Percentiles rank a stretch among this genome's conserved stretches.
Evolutionary conservation across 2,797 vertebrate genomes (phyloP).

Genomic region (Pristis pectinata): DNA sequence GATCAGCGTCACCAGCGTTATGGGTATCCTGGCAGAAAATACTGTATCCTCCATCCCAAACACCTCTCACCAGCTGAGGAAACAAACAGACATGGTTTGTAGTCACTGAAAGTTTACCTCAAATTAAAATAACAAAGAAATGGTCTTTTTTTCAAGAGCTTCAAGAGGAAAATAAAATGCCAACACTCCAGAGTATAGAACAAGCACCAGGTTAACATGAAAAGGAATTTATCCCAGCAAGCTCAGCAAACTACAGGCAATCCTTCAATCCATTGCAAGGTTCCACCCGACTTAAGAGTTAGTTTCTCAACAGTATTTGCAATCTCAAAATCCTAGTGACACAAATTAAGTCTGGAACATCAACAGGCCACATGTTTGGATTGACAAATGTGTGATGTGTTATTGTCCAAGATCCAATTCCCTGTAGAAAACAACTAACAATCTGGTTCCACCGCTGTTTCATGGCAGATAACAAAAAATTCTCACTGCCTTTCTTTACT

Average conservation of each 20-base stretch:
- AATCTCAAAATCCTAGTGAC: neutral
- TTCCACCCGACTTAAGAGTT: neutral
- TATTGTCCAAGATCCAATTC: neutral
- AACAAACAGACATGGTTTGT: conserved; percentile 33
- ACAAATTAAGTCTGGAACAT: neutral
- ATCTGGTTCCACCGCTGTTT: neutral
- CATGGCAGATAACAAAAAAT: neutral
- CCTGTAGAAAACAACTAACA: neutral
- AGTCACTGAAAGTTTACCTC: neutral
- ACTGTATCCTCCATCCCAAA: conserved; percentile 78
- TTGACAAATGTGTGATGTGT: neutral
- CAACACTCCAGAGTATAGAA: neutral
- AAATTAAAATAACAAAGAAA: neutral
- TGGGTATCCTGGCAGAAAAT: conserved; percentile 88
- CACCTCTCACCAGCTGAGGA: conserved; percentile 72
- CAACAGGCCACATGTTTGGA: neutral
- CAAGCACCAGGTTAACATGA: neutral
- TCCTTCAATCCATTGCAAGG: neutral
- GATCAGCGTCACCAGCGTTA: conserved; percentile 72
- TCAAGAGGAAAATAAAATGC: too few relatives aligned
- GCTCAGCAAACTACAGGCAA: neutral
- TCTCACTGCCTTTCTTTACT: neutral
- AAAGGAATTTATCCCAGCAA: neutral
- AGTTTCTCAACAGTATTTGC: neutral
- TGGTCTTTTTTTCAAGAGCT: neutral